Evolutionary conservation across 1,140 invertebrate genomes (phyloP), one percentile per base, ranked within the genome.

Genomic region (Phymorhynchus buccinoides): DNA sequence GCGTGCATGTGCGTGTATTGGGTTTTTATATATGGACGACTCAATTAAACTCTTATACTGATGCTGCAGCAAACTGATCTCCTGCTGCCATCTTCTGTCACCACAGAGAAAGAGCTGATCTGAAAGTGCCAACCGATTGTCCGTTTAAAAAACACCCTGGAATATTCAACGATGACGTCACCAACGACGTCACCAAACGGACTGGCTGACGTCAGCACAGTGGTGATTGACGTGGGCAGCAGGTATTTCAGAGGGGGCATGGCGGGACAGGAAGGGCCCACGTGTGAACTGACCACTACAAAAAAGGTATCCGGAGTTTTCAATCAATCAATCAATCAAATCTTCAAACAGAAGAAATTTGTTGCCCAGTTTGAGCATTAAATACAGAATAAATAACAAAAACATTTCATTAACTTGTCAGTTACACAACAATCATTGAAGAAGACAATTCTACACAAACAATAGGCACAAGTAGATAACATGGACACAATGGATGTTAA

Each of bases 151-250:
- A 18, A 14, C 48, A 14, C 22, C 22, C 2, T 27, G 6, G 27
- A 7, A n/a, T 66, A 16, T 1, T 39, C 71, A 18, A 75, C 12
- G 22, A 79, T 79, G 77, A 52, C 77, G 44, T 79, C 77, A 79
- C 35, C 14, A 75, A 27, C 30, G 12, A 22, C 18, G 1, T 12
- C 68, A 3, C 30, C 30, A 30, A 79, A 39, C n/a, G 44, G 42
- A 4, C 41, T 30, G 6, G 4, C 18, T 56, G 44, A 30, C 12
- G 77, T 12, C 71, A 7, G 6, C 42, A 79, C 77, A 52, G 39
- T 73, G 3, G 81, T 83, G 32, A 66, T 83, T 66, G 81, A 83
- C 39, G 66, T 83, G 27, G 81, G 81, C n/a, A 39, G 62, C 2
- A 39, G 81, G 22, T 73, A 37, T 18, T 22, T 83, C 27, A 42